Evolutionary conservation across 2,888 invertebrate species (phyloP).

Genomic region (Papilio gigon): DNA sequence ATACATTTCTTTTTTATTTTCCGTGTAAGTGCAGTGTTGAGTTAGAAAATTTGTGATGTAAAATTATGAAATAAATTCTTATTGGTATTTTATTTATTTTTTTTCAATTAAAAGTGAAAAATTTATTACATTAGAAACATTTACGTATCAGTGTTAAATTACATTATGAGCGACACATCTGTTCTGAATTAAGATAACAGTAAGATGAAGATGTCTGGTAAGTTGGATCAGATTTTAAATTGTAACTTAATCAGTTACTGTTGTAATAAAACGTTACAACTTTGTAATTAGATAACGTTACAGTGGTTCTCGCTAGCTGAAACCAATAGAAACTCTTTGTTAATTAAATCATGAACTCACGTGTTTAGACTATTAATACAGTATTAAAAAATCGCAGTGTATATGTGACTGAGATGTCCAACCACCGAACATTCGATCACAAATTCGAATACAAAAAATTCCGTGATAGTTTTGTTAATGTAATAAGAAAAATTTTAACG

Average conservation of each 20-base stretch:
- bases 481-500: no score
- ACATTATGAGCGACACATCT: constrained; percentile 36
- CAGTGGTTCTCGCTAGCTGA: not conserved
- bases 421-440: no score
- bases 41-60: constrained; percentile 13
- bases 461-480: no score
- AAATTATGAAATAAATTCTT: constrained; percentile 27
- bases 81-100: constrained; percentile 33
- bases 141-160: constrained; percentile 19
- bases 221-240: constrained; percentile 45
- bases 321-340: no score
- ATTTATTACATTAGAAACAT: constrained; percentile 12
- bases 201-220: constrained; percentile 79
- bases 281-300: not conserved
- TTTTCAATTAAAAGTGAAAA: constrained; percentile 23
- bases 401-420: no score
- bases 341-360: no score
- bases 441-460: no score
- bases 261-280: not conserved
- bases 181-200: constrained; percentile 67
- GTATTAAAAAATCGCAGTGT: no score
- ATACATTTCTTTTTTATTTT: constrained; percentile 32
- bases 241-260: not conserved
- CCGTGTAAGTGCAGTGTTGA: constrained; percentile 43
- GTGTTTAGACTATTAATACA: no score